Base-by-base conservation (phyloP, 92 coral and sea anemone genomes). In the Muricea muricata region DNA sequence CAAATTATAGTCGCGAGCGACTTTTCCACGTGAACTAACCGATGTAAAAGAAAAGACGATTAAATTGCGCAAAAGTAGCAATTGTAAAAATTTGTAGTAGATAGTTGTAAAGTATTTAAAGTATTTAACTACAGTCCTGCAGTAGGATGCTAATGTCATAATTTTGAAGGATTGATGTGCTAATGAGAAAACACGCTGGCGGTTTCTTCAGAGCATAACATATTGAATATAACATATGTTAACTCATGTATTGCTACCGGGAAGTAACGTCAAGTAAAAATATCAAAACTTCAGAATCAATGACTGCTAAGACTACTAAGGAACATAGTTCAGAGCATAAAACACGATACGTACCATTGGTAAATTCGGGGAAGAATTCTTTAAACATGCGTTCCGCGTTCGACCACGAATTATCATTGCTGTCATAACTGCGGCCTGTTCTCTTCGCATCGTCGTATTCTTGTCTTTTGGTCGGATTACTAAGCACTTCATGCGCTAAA, bases 401-500 rank as follows among this genome's bases (percentile, higher is more conserved):
- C n/a, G 83, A 55, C 83, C 83, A 58, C 1, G 42, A 15, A 7
- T 35, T 29, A 25, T 65, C 54, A 55, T 29, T 34, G 23, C n/a
- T 25, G 37, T 70, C 50, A 17, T 9, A 55, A 9, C 33, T 26
- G 15, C 7, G 9, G 12, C 83, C 83, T 24, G 0, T 34, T 12
- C 56, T 32, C 45, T 41, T 78, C 24, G 61, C 71, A 12, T 58
- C 37, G 35, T 78, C 83, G 26, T 78, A 78, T 31, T 23, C 58
- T 14, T 20, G 31, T 26, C 83, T 18, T 17, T 78, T 6, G 0
- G 20, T 20, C 18, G 83, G 83, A 21, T 78, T 20, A 26, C 83
- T 78, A 6, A 78, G 71, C 15, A 78, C 83, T 35, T 78, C 24
- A 57, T 78, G 65, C 33, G 83, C 83, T 41, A 7, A 15, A 20